Conservation (phyloP, 1,140 invertebrate species). For the Dryas iulia region DNA sequence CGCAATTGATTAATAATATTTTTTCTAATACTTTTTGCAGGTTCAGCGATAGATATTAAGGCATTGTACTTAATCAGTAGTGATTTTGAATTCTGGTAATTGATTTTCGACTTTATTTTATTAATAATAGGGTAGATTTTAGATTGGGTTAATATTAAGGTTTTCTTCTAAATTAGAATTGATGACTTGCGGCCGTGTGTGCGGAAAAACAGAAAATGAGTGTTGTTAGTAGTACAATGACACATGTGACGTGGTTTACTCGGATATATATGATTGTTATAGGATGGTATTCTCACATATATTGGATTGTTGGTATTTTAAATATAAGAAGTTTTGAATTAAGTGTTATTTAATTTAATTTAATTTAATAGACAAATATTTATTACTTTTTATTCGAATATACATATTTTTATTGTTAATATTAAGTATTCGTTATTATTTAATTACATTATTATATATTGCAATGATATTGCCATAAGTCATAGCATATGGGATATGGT, state of each 20-base stretch:
- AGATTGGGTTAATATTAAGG: background rate
- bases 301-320: background rate
- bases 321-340: too few species aligned
- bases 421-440: too few species aligned
- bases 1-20: constrained; percentile 28
- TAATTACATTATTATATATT: too few species aligned
- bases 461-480: too few species aligned
- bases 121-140: background rate
- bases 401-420: too few species aligned
- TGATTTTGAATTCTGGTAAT: background rate
- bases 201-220: constrained; percentile 34
- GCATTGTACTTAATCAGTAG: constrained; percentile 20
- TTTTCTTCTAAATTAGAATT: constrained; percentile 45
- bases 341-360: too few species aligned
- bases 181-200: constrained; percentile 49
- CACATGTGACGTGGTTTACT: background rate
- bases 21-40: constrained; percentile 21
- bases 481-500: too few species aligned
- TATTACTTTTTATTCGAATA: too few species aligned
- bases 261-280: background rate
- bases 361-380: too few species aligned
- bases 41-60: background rate
- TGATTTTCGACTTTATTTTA: background rate
- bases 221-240: background rate
- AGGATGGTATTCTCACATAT: background rate